Evolutionary conservation across 2,113 vertebrate genomes (phyloP).

Genomic region (Stigmatopora argus): DNA sequence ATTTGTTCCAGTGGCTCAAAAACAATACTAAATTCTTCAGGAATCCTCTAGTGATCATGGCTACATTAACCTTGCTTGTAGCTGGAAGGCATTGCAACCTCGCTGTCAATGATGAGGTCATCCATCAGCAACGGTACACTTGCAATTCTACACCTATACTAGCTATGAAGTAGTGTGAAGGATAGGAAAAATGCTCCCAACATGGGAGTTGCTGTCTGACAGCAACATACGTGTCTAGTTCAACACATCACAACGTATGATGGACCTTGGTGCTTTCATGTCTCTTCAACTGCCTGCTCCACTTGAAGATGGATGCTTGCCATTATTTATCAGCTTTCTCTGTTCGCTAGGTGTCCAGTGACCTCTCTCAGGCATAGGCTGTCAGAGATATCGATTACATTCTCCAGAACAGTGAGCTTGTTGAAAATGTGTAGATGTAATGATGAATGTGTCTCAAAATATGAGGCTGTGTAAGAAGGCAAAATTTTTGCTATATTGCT

Average conservation of each 20-base stretch:
- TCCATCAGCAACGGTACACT: conserved; percentile 20
- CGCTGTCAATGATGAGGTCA: conserved; percentile 10
- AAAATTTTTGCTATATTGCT: not conserved
- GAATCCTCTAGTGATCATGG: not conserved
- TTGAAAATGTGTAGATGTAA: conserved; percentile 12
- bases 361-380: conserved; percentile 43
- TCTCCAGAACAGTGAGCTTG: conserved; percentile 2
- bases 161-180: conserved; percentile 7
- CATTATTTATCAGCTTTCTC: conserved; percentile 44
- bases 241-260: conserved; percentile 32
- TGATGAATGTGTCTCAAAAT: not conserved
- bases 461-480: conserved; percentile 4
- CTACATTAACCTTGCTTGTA: not conserved
- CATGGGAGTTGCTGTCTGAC: conserved; percentile 8
- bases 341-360: conserved; percentile 45
- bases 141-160: conserved; percentile 8
- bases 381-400: conserved; percentile 56
- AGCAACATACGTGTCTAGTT: conserved; percentile 15
- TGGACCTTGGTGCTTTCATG: conserved; percentile 7
- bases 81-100: conserved; percentile 2
- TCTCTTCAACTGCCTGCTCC: conserved; percentile 23
- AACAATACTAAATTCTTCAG: not conserved
- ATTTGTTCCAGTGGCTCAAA: not conserved
- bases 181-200: conserved; percentile 3
- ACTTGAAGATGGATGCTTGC: conserved; percentile 57